Evolutionary conservation across 2,113 vertebrate genomes (phyloP).

Genomic region (Willisornis vidua): DNA sequence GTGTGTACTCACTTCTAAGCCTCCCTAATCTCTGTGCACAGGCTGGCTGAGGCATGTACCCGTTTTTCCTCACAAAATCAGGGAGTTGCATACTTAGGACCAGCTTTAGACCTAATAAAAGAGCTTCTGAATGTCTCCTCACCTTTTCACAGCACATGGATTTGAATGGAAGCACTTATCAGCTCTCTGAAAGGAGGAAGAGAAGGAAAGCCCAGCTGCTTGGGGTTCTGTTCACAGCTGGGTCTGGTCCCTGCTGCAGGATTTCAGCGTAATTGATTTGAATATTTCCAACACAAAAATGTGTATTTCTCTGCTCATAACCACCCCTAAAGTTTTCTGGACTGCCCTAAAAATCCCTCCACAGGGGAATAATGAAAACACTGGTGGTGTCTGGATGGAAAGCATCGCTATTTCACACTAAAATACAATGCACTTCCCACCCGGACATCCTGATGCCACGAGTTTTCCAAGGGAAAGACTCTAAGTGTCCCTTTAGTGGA

Average conservation of each 20-base stretch:
- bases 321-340: neutral
- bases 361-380: neutral
- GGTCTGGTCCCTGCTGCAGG: neutral
- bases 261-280: neutral
- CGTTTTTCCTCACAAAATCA: neutral
- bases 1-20: neutral
- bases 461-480: neutral
- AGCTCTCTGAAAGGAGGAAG: neutral
- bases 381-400: neutral
- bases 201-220: neutral
- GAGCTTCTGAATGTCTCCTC: neutral
- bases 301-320: neutral
- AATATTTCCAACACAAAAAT: neutral
- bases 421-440: neutral
- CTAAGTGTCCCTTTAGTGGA: fast-evolving
- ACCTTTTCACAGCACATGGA: neutral
- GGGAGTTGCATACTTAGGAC: neutral
- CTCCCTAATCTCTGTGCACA: neutral
- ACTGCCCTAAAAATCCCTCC: neutral
- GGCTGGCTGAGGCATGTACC: neutral
- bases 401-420: neutral
- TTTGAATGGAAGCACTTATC: neutral
- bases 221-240: neutral
- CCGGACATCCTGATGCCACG: fast-evolving
- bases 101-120: neutral